Evolutionary conservation across 2,113 vertebrate genomes (phyloP), one percentile per base, ranked within the genome.

Genomic region (Eonycteris spelaea): DNA sequence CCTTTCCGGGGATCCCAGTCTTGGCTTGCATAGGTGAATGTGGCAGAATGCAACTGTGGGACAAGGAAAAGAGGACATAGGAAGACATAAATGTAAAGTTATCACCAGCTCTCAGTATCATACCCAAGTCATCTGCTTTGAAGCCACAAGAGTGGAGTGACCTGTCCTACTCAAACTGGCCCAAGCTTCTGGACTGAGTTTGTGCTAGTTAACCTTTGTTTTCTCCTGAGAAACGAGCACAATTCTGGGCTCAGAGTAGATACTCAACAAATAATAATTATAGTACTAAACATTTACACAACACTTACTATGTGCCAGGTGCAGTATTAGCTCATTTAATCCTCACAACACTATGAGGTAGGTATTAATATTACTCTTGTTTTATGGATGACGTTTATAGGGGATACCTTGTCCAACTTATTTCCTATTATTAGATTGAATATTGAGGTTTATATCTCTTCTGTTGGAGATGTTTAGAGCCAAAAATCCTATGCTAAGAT

Each of bases 1-100:
- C 99, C 99, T 91, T 95, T 98, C 96, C 21, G 98, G 22, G 99
- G 99, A 97, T 99, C 98, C 99, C 99, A 99, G 14, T 2, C 0
- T 96, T 95, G 97, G 71, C 0, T 93, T 67, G 1, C 55, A 63
- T 95, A 83, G 53, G n/a, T 97, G 68, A 97, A 79, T 53, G 95
- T 94, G 26, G 11, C 63, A 3, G 83, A 68, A 5, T 57, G 28
- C 18, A 95, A 95, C 57, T 97, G 95, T 97, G 97, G 96, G 79
- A 93, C 93, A 73, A 68, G 38, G 51, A 59, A 86, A 93, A 35
- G 97, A 24, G 86, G 74, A 65, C 0, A 82, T 21, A 21, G 18
- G 43, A 73, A 74, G 28, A 59, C 21, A 63, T 61, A 63, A 67
- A 87, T 0, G 1, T 11, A 63, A 79, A 88, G 15, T 59, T 51